Evolutionary conservation across 2,797 vertebrate species (phyloP).

Genomic region (Leptoclinus maculatus): DNA sequence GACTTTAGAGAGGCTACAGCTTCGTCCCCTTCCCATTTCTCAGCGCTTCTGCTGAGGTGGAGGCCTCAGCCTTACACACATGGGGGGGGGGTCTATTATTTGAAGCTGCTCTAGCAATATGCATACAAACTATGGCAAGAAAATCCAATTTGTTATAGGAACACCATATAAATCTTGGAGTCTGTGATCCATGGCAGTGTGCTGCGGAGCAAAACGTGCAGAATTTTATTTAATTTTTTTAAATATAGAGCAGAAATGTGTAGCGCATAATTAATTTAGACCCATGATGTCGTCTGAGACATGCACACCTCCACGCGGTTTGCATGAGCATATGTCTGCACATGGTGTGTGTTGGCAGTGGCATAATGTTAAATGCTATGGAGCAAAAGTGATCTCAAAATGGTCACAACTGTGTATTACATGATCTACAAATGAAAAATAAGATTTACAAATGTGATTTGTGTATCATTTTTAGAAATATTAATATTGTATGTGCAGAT

Average conservation of each 20-base stretch:
- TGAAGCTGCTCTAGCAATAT: constrained; percentile 67
- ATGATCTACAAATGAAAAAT: neutral
- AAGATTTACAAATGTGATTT: neutral
- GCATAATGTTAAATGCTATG: constrained; percentile 10
- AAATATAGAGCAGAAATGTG: constrained; percentile 27
- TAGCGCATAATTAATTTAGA: constrained; percentile 47
- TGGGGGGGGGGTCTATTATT: constrained; percentile 61
- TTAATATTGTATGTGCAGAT: too few relatives aligned
- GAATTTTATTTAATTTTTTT: constrained; percentile 38
- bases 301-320: constrained; percentile 12
- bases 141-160: constrained; percentile 76
- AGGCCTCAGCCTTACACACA: constrained; percentile 43
- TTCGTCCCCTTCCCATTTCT: constrained; percentile 48
- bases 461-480: neutral
- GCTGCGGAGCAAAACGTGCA: constrained; percentile 40
- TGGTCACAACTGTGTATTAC: neutral
- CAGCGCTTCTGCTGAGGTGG: constrained; percentile 57
- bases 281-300: constrained; percentile 5
- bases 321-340: neutral
- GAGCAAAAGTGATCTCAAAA: neutral
- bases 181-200: constrained; percentile 62
- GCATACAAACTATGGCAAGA: constrained; percentile 72
- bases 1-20: constrained; percentile 35
- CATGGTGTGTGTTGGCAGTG: neutral
- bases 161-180: constrained; percentile 64